phyloP scores from a whole-genome alignment of 2,113 vertebrate species.

The Dipodomys ordii region DNA sequence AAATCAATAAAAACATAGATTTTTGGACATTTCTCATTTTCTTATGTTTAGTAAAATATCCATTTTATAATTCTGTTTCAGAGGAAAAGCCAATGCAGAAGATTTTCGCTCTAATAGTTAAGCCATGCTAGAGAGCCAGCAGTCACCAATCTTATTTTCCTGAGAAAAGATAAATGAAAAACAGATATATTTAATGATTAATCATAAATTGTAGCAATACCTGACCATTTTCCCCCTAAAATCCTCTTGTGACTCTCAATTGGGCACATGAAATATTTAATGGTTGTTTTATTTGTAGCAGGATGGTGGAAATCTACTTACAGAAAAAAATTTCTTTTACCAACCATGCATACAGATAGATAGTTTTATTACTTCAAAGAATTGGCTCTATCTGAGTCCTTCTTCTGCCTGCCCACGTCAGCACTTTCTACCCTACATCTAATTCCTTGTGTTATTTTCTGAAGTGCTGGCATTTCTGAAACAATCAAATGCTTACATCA shows the following conservation, averaged over 20 bases:
- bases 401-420: not conserved
- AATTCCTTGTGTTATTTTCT: not conserved
- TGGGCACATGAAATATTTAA: constrained; percentile 42
- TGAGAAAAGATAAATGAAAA: not conserved
- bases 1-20: not conserved
- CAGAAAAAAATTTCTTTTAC: not conserved
- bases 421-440: not conserved
- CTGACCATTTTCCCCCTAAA: not conserved
- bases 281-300: constrained; percentile 33
- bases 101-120: not conserved
- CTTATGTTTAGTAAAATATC: not conserved
- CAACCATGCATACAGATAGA: constrained; percentile 32
- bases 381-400: not conserved
- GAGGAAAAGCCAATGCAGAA: not conserved
- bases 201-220: not conserved
- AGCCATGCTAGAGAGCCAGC: not conserved
- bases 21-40: constrained; percentile 9
- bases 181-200: not conserved
- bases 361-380: constrained; percentile 29
- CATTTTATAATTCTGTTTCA: not conserved
- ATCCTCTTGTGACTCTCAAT: not conserved
- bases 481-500: not conserved
- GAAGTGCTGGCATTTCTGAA: not conserved
- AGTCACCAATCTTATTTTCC: not conserved
- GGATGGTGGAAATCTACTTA: constrained; percentile 2